Base-by-base conservation (phyloP, 2,888 invertebrate genomes). In the Leptinotarsa juncta region DNA sequence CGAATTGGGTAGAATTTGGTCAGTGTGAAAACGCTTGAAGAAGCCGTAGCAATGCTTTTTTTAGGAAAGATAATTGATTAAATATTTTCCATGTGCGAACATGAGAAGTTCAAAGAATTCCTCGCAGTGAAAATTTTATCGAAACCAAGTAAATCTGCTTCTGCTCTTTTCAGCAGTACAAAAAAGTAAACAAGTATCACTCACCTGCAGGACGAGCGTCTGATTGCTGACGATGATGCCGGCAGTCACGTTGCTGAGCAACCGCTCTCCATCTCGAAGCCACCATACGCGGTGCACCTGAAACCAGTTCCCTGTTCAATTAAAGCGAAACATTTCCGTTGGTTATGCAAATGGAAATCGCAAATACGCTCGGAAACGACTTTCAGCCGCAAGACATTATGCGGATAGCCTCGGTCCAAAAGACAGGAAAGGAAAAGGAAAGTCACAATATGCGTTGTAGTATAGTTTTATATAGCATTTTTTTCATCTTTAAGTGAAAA, bases 171-270 rank as follows among this genome's bases (percentile, higher is more conserved):
- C 42, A 42, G 3, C 42, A 42, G 2, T 42, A 42, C 3, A 0
- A 10, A 10, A 42, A 32, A 42, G 42, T 3, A 12, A 42, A 42
- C 42, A 42, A 42, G 10, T 10, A 42, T 7, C 32, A 42, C 62
- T 82, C 81, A 88, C 92, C 89, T 95, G 95, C 65, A 95, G 90
- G 0, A 95, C 95, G 75, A 95, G 88, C 81, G 94, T 94, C 87
- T 95, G 95, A 88, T 95, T 95, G 85, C 94, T 94, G 79, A 95
- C 92, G 74, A 95, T 93, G 66, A 94, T 92, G 3, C 95, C 95
- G n/a, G 92, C 91, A 10, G 92, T 92, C 7, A 92, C 90, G 84
- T 94, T 94, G 82, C 94, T 94, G 82, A 91, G 89, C 70, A 93
- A 87, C 79, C 90, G 88, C 81, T 90, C 91, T 74, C 94, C 94